Percentiles rank a stretch among this genome's conserved stretches.
Conservation (phyloP, 2,888 invertebrate genomes). For the Platypus cylindrus region DNA sequence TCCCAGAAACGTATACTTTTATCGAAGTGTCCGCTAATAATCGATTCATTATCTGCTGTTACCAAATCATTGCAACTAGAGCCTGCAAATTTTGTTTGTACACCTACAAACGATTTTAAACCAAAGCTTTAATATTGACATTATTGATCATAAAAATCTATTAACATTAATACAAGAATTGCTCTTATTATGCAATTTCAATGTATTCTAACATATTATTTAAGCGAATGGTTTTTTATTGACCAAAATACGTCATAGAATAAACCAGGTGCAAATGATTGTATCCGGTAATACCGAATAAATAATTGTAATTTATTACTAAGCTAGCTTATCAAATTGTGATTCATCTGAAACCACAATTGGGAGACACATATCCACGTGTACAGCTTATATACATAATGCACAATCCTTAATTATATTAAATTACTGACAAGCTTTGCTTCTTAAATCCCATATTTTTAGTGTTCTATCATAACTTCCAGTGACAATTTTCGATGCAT, state of each 20-base stretch:
- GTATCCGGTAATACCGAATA: no score
- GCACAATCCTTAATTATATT: no score
- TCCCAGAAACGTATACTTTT: slow-evolving; percentile 97
- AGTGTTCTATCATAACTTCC: slow-evolving; percentile 97
- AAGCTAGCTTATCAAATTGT: no score
- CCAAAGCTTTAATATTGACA: not conserved
- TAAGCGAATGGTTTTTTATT: no score
- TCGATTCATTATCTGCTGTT: slow-evolving; percentile 73
- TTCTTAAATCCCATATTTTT: slow-evolving; percentile 96
- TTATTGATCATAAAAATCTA: not conserved
- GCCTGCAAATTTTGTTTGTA: slow-evolving; percentile 88
- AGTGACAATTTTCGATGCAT: slow-evolving; percentile 85
- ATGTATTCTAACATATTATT: no score
- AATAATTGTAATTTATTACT: no score
- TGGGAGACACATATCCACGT: no score
- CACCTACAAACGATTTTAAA: slow-evolving; percentile 45
- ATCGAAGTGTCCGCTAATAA: slow-evolving; percentile 97
- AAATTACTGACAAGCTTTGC: slow-evolving; percentile 69
- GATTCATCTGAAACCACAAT: not conserved
- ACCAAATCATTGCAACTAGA: slow-evolving; percentile 96
- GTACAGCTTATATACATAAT: no score
- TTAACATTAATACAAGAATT: not conserved
- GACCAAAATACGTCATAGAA: no score
- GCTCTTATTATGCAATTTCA: no score
- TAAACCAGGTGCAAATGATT: no score